These are phyloP conservation scores for Cebidichthys violaceus DNA, from an alignment of 2,113 vertebrate genomes.

Conservation along the genomic window DNA sequence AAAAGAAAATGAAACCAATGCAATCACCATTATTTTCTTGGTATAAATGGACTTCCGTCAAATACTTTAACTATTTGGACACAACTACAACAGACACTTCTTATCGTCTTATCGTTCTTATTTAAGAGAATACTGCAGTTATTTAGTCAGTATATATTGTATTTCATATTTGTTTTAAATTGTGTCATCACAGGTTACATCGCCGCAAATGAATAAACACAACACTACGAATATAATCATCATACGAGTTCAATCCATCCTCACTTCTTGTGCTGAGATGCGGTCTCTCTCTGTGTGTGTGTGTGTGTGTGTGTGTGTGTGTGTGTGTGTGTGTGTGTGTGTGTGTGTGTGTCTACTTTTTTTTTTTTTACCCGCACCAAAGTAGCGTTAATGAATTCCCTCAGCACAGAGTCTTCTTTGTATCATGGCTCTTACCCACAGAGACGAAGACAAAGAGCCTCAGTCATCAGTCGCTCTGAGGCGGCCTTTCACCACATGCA, in stretches of 20 bases:
- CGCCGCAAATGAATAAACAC: not conserved
- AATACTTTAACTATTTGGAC: not conserved
- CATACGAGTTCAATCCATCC: not conserved
- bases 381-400: slow-evolving; percentile 77
- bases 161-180: not conserved
- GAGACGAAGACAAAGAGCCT: slow-evolving; percentile 69
- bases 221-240: not conserved
- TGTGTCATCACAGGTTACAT: not conserved
- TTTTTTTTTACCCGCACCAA: slow-evolving; percentile 21
- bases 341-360: slow-evolving; percentile 13
- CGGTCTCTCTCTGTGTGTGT: not conserved
- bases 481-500: slow-evolving; percentile 66
- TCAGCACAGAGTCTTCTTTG: slow-evolving; percentile 76
- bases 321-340: not conserved
- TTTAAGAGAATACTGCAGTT: not conserved
- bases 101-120: not conserved
- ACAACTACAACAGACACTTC: not conserved
- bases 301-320: not conserved
- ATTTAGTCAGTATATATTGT: not conserved
- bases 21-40: no score
- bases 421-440: slow-evolving; percentile 48
- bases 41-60: not conserved
- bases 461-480: slow-evolving; percentile 67
- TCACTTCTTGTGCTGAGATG: slow-evolving; percentile 6
- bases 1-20: not conserved